Evolutionary conservation across 2,888 invertebrate genomes (phyloP).

Genomic region (Drosophila anceps): DNA sequence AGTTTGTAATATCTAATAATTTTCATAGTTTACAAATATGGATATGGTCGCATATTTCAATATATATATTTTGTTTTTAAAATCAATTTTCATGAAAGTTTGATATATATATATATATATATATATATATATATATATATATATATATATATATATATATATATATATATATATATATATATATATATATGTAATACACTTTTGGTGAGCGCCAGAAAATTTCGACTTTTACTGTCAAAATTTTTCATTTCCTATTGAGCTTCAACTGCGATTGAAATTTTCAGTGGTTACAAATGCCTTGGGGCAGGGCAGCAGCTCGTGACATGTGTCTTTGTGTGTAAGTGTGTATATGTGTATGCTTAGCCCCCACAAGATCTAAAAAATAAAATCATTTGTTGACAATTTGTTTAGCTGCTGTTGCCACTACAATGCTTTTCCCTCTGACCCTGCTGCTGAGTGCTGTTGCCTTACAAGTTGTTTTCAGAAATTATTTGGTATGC

Average conservation of each 20-base stretch:
- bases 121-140: no score
- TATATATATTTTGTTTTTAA: no score
- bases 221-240: slow-evolving; percentile 21
- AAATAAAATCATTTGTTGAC: slow-evolving; percentile 80
- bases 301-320: slow-evolving; percentile 52
- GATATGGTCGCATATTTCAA: no score
- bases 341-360: slow-evolving; percentile 30
- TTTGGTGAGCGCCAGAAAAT: slow-evolving; percentile 17
- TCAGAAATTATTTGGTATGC: slow-evolving; percentile 81
- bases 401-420: slow-evolving; percentile 81
- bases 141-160: no score
- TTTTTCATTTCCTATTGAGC: slow-evolving; percentile 48
- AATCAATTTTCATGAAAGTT: no score
- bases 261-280: slow-evolving; percentile 69
- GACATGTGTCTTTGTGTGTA: slow-evolving; percentile 48
- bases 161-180: background rate
- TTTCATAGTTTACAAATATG: no score
- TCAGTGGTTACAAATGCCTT: slow-evolving; percentile 59
- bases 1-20: slow-evolving; percentile 3
- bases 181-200: background rate
- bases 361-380: slow-evolving; percentile 53
- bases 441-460: slow-evolving; percentile 1
- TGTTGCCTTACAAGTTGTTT: slow-evolving; percentile 64
- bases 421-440: slow-evolving; percentile 67
- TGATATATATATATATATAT: no score